These are phyloP conservation scores for Ophonus ardosiacus DNA, from an alignment of 2,888 invertebrate species.

Conservation along the genomic window DNA sequence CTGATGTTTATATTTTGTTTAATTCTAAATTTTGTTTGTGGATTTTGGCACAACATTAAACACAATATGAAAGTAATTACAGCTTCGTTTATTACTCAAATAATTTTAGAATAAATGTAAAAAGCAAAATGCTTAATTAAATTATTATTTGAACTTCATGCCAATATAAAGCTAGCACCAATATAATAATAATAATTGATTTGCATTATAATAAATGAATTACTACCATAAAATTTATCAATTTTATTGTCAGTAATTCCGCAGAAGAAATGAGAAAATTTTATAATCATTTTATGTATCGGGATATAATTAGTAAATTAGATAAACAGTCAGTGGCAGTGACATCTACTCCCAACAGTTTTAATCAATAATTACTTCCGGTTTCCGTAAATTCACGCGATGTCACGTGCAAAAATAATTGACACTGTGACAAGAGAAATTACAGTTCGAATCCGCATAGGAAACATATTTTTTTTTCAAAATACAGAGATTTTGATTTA, in stretches of 20 bases:
- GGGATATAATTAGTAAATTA: background rate
- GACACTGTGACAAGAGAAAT: background rate
- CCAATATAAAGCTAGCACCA: background rate
- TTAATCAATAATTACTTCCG: background rate
- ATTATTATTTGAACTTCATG: background rate
- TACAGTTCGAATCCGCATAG: background rate
- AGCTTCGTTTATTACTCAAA: background rate
- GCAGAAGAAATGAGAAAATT: no score
- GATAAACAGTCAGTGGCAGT: background rate
- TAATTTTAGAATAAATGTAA: background rate
- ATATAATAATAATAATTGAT: background rate
- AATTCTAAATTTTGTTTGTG: background rate
- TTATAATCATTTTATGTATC: background rate
- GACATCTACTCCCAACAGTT: background rate
- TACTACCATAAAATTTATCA: no score
- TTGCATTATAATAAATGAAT: background rate
- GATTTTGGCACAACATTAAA: background rate
- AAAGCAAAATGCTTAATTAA: background rate
- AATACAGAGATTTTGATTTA: no score
- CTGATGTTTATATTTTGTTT: background rate
- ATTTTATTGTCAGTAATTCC: no score
- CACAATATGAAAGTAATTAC: background rate
- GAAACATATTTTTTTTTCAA: no score
- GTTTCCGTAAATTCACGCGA: background rate
- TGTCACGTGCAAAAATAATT: background rate